Percentiles rank a stretch among this genome's conserved stretches.
Conservation (phyloP, 2,888 invertebrate genomes). For the Callinectes sapidus region DNA sequence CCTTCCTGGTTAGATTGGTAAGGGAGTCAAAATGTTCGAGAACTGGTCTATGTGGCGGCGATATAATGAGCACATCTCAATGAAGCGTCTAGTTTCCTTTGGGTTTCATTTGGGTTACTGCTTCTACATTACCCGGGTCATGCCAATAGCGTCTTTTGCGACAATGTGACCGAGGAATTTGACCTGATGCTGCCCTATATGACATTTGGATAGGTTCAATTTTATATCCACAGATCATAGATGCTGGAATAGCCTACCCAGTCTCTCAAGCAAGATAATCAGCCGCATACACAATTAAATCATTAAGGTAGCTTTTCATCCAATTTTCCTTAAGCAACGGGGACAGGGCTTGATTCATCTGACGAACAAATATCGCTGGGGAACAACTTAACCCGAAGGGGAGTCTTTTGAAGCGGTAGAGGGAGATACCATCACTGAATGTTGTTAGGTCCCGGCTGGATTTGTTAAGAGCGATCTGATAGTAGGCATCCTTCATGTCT, state of each 20-base stretch:
- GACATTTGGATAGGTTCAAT: not conserved
- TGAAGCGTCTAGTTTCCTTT: not conserved
- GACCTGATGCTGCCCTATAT: not conserved
- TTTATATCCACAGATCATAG: not conserved
- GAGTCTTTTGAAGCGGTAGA: not conserved
- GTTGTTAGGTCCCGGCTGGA: not conserved
- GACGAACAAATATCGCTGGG: not conserved
- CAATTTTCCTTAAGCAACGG: not conserved
- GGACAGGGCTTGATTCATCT: not conserved
- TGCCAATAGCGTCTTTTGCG: not conserved
- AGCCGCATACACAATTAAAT: not conserved
- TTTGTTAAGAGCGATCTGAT: not conserved
- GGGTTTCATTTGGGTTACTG: not conserved
- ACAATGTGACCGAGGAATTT: slow-evolving; percentile 8
- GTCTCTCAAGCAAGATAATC: not conserved
- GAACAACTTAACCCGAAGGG: not conserved
- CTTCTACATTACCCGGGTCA: not conserved
- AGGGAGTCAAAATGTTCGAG: not conserved
- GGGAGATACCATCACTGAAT: not conserved
- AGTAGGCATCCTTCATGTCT: slow-evolving; percentile 30
- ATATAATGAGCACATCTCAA: slow-evolving; percentile 1
- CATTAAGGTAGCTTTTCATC: slow-evolving; percentile 21
- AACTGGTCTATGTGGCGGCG: not conserved
- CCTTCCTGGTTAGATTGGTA: not conserved
- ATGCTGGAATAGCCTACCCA: not conserved